phyloP scores from a whole-genome alignment of 2,888 invertebrate species.

The Liposcelis brunnea region DNA sequence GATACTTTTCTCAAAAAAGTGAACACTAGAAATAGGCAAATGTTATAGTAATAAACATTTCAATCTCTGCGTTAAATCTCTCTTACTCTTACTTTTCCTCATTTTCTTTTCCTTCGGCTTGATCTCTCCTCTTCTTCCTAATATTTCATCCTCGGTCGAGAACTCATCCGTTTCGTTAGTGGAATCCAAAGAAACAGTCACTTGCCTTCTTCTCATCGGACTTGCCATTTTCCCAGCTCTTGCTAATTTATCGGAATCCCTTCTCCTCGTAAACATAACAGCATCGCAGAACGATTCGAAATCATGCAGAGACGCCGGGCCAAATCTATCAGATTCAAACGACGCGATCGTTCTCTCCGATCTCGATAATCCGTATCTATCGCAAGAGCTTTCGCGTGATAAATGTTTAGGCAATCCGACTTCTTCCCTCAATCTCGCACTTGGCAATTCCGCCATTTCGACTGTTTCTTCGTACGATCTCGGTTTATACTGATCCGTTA shows the following conservation, averaged over 20 bases:
- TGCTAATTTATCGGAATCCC: background rate
- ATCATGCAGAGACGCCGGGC: background rate
- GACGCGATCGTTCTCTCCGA: slow-evolving; percentile 4
- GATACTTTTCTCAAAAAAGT: no score
- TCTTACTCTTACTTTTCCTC: background rate
- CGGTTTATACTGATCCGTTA: background rate
- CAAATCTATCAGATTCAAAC: slow-evolving; percentile 3
- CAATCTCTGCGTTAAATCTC: background rate
- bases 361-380: background rate
- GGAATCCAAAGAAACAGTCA: background rate
- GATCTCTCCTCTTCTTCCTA: background rate
- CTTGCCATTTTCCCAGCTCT: background rate
- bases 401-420: slow-evolving; percentile 5
- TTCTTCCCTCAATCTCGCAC: slow-evolving; percentile 2
- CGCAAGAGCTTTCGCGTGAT: background rate
- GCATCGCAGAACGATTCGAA: slow-evolving; percentile 7
- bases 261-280: background rate
- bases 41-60: slow-evolving; percentile 5
- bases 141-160: background rate
- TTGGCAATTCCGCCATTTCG: background rate
- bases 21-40: background rate
- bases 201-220: background rate
- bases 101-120: background rate
- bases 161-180: background rate
- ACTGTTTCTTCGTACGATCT: background rate